Evolutionary conservation across 2,797 vertebrate genomes (phyloP), one percentile per base, ranked within the genome.

Genomic region (Basileuterus tristriatus): DNA sequence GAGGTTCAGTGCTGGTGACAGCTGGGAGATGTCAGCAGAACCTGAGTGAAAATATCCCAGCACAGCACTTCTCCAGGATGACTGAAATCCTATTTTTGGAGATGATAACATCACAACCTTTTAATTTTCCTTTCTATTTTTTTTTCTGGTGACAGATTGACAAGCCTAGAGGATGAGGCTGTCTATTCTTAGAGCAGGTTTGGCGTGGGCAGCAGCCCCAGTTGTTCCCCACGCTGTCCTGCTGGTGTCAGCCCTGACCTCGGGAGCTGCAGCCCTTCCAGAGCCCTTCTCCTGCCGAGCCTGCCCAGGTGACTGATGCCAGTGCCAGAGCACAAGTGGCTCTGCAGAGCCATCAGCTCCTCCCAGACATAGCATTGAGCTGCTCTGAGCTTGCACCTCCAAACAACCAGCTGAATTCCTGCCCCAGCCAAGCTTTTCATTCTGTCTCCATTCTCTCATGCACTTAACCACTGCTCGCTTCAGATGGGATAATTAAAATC

Each of bases 1-100:
- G 62, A 82, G 75, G 44, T 64, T 87, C 20, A 1, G 81, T 8
- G 14, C 36, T 21, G 44, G 58, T 85, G 91, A 67, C 37, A 49
- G 59, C 3, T 50, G 41, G 83, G 64, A 92, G 68, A 85, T 21
- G n/a, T 68, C 82, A 87, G 77, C 69, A 84, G 63, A 94, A 77
- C 59, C 56, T 70, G 52, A 43, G 50, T 68, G 74, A 76, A 93
- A 93, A 88, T 68, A 84, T 44, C 59, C 55, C 60, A 88, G 77
- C 67, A 20, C 85, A 82, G 76, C 63, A 82, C 74, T 94, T 89
- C 39, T 81, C 64, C 8, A 17, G 60, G 59, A 88, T 91, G 89
- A 92, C 76, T 91, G 84, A 91, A 93, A 89, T 81, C 62, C 75
- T 94, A 92, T 96, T 96, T 94, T 76, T 81, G 65, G 89, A 85